Evolutionary conservation across 2,888 invertebrate genomes (phyloP).

Genomic region (Arge pagana): DNA sequence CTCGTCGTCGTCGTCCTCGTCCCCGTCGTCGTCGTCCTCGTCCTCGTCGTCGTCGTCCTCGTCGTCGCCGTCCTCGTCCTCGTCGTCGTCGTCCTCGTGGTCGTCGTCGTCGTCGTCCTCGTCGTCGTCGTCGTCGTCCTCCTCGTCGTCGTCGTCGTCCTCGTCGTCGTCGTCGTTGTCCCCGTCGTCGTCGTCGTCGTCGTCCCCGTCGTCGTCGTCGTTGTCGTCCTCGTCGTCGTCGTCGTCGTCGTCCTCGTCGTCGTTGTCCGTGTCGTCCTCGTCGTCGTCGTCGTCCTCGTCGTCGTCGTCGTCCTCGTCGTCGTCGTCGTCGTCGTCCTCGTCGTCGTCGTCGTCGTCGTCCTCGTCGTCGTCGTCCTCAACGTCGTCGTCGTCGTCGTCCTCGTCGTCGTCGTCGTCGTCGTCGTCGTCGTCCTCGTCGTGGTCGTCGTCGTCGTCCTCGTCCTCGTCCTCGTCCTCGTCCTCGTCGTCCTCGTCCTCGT

Average conservation of each 20-base stretch:
- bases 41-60: not conserved
- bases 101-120: not conserved
- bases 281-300: not conserved
- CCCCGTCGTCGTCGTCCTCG: not conserved
- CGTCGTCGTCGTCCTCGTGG: not conserved
- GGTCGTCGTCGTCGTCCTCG: not conserved
- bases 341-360: not conserved
- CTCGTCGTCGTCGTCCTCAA: not conserved
- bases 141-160: not conserved
- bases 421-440: not conserved
- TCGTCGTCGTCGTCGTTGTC: not conserved
- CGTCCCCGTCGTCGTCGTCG: not conserved
- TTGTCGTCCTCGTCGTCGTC: not conserved
- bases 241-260: not conserved
- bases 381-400: not conserved
- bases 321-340: not conserved
- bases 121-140: not conserved
- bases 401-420: not conserved
- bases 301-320: not conserved
- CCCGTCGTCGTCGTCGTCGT: not conserved
- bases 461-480: not conserved
- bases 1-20: not conserved
- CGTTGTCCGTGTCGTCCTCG: too few species aligned
- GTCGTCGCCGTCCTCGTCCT: too few species aligned
- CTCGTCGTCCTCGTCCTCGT: not conserved